Evolutionary conservation across 2,888 invertebrate species (phyloP).

Genomic region (Pollenia amentaria): DNA sequence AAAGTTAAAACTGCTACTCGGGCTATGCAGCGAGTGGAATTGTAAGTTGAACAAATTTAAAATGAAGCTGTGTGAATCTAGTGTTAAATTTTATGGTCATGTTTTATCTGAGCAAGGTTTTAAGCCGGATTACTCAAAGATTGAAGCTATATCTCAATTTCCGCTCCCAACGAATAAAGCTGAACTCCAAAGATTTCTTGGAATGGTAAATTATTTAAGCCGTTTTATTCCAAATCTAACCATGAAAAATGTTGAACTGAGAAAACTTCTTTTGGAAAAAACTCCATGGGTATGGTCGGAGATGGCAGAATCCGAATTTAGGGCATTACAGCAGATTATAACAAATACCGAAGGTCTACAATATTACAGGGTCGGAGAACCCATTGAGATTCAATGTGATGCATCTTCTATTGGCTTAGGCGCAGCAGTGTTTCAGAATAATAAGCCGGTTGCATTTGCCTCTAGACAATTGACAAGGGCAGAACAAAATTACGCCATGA

Average conservation of each 20-base stretch:
- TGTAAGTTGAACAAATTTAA: constrained; percentile 1
- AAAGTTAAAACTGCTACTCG: not conserved
- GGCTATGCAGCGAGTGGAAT: constrained; percentile 4
- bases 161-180: too few species aligned
- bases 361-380: constrained; percentile 4
- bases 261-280: constrained; percentile 4
- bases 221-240: constrained; percentile 24
- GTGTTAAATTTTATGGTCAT: constrained; percentile 28
- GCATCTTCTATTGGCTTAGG: constrained; percentile 1
- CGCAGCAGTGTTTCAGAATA: constrained; percentile 16
- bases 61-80: constrained; percentile 10
- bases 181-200: not conserved
- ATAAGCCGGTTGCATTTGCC: too few species aligned
- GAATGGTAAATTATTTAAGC: constrained; percentile 23
- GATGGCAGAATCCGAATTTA: not conserved
- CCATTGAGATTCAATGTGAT: constrained; percentile 5
- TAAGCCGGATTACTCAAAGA: constrained; percentile 8
- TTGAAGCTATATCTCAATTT: too few species aligned
- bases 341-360: not conserved
- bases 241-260: not conserved
- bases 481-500: too few species aligned
- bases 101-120: constrained; percentile 7
- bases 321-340: not conserved
- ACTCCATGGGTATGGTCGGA: constrained; percentile 9
- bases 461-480: too few species aligned